Base-by-base conservation (phyloP, 2,113 vertebrate species). In the Callaeas wilsoni region DNA sequence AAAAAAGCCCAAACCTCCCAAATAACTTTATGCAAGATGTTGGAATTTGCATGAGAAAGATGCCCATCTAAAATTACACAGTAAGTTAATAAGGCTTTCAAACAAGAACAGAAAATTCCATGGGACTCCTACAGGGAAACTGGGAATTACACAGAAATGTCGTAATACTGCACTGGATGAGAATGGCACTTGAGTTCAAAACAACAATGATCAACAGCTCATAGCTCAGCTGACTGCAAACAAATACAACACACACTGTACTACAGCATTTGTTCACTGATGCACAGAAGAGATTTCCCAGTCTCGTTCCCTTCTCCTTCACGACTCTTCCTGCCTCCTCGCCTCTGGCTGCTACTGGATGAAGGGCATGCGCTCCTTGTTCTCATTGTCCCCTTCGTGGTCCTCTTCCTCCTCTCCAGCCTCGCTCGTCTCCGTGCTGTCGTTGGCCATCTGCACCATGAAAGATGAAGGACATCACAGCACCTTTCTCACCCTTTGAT, bases 361-460 rank as follows among this genome's bases (percentile, higher is more conserved):
- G 94, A 99, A 99, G 39, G 99, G 99, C 98, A 99, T 99, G 84
- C 99, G 98, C 96, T 99, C 99, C 97, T 99, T 99, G 95, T 99
- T 99, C 94, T 99, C 99, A 2, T 98, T 98, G 97, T 99, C 99
- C 5, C 98, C 99, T 94, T 99, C 99, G 0, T 99, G 99, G 96
- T 99, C 99, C 94, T 99, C 99, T 27, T 99, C 99, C 76, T 99
- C 99, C 86, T 99, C 99, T 4, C 99, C 99, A 1, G 99, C 99
- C 94, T 99, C 99, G 5, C 99, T 99, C 15, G 99, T 99, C 98
- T 99, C 99, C 4, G 99, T 99, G 97, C 99, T 99, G 98, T 99
- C 99, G 0, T 98, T 99, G 96, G 99, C 99, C 99, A 99, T 99
- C 99, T 99, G 97, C 13, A 64, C 87, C 60, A n/a, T 0, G 52